Conservation (phyloP, 2,113 vertebrate species). For the Passer montanus region DNA sequence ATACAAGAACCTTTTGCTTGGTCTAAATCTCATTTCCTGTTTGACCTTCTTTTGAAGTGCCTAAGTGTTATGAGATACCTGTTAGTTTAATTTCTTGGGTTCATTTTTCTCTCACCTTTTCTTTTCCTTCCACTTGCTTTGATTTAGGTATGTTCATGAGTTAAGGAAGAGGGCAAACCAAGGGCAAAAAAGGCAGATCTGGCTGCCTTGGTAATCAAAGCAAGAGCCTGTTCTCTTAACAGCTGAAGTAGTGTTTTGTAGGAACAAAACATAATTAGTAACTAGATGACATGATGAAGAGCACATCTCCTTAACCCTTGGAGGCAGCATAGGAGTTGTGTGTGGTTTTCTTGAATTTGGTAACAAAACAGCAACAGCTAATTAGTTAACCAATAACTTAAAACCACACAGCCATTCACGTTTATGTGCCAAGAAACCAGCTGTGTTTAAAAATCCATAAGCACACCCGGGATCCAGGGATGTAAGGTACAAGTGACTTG, state of each 20-base stretch:
- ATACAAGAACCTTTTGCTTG: not conserved
- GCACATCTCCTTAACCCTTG: constrained; percentile 71
- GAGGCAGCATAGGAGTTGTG: constrained; percentile 69
- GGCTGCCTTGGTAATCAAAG: constrained; percentile 1
- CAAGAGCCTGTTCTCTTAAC: not conserved
- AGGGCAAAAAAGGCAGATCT: not conserved
- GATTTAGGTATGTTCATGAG: constrained; percentile 22
- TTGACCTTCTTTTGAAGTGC: not conserved
- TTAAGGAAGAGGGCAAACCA: not conserved
- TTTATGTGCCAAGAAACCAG: constrained; percentile 66
- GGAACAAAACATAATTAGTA: constrained; percentile 62
- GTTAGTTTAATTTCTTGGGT: constrained; percentile 16
- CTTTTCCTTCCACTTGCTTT: not conserved
- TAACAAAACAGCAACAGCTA: constrained; percentile 45
- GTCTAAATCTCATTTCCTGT: not conserved
- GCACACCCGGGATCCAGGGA: not conserved
- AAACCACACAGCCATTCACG: constrained; percentile 54
- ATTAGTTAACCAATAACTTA: constrained; percentile 65
- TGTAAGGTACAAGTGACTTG: not conserved
- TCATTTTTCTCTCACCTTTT: constrained; percentile 7
- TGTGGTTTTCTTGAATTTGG: constrained; percentile 70
- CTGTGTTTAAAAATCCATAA: constrained; percentile 70
- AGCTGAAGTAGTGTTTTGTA: constrained; percentile 45
- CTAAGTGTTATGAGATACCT: not conserved
- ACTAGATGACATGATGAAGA: constrained; percentile 51